These are phyloP conservation scores for Taenaris catops DNA, from an alignment of 2,888 invertebrate species.

Conservation along the genomic window DNA sequence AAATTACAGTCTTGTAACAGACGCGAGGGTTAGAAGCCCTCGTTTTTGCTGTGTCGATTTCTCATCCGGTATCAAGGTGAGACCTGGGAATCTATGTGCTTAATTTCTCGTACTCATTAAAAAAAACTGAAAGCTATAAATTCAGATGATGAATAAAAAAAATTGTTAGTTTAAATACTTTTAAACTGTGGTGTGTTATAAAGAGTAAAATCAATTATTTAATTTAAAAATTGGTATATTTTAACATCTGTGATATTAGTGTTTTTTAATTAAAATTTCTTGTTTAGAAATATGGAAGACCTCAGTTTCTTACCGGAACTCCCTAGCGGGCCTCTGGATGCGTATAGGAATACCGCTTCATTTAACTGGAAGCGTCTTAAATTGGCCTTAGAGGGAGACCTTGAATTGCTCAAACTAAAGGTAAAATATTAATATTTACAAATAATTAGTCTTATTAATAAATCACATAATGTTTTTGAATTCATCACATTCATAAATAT, in stretches of 20 bases:
- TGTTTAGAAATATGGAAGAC: slow-evolving; percentile 60
- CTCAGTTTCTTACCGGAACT: slow-evolving; percentile 83
- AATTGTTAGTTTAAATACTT: no score
- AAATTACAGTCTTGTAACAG: slow-evolving; percentile 27
- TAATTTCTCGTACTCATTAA: slow-evolving; percentile 8
- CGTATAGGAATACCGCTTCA: slow-evolving; percentile 87
- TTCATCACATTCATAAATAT: no score
- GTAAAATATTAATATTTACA: no score
- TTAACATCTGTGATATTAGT: neutral
- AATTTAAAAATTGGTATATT: no score
- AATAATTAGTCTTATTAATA: no score
- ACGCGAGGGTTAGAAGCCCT: slow-evolving; percentile 19
- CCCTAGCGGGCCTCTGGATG: slow-evolving; percentile 87
- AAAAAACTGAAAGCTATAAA: slow-evolving; percentile 7
- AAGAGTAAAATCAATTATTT: no score
- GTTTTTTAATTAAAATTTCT: slow-evolving; percentile 3
- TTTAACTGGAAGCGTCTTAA: slow-evolving; percentile 94
- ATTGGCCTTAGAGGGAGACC: slow-evolving; percentile 87
- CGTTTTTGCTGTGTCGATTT: slow-evolving; percentile 14
- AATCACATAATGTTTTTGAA: no score
- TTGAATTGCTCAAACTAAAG: slow-evolving; percentile 86
- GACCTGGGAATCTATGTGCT: slow-evolving; percentile 11
- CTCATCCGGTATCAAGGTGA: slow-evolving; percentile 27
- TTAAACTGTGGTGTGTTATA: no score
- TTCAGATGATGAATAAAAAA: neutral